Evolutionary conservation across 2,797 vertebrate genomes (phyloP), one percentile per base, ranked within the genome.

Genomic region (Phoeniculus purpureus): DNA sequence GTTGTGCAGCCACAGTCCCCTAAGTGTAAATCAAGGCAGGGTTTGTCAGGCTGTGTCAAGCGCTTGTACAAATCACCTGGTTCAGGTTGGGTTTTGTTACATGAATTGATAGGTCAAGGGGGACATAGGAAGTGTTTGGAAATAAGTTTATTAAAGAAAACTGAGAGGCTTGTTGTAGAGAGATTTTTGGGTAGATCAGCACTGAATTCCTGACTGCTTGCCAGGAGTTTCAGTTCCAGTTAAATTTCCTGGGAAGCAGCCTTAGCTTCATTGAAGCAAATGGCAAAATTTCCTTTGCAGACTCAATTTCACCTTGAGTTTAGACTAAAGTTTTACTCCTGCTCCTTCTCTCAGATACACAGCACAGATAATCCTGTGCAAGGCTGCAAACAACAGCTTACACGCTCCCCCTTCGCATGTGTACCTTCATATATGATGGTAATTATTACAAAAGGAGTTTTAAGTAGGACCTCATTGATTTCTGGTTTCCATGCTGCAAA

Each of bases 381-480:
- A 70, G 58, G 62, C 76, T 66, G 55, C 15, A 12, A 74, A 19
- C 66, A 62, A 3, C 45, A 54, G 43, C 34, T 50, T 23, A 14
- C 72, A 5, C 1, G 1, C 64, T 81, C 23, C 55, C 34, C 51
- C 86, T 80, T 80, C 51, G 31, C 3, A 4, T 51, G 26, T 19
- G 14, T 74, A 71, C 47, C 88, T 85, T 70, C 74, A 50, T 67
- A 66, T 67, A 37, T 51, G 78, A 75, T 92, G 59, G 37, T 85
- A 81, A 93, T 88, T 86, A 90, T 50, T 66, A 64, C 81, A 81
- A 70, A 92, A 90, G 83, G 72, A 79, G 81, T 80, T 90, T 68
- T 83, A 90, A 93, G 92, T 81, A 92, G 71, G 61, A 90, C 62
- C 58, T 73, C 80, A 96, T 95, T 96, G 94, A 95, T 95, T 96